These are phyloP conservation scores for Rattus norvegicus DNA, from an alignment of 2,113 vertebrate genomes.

Conservation along the genomic window DNA sequence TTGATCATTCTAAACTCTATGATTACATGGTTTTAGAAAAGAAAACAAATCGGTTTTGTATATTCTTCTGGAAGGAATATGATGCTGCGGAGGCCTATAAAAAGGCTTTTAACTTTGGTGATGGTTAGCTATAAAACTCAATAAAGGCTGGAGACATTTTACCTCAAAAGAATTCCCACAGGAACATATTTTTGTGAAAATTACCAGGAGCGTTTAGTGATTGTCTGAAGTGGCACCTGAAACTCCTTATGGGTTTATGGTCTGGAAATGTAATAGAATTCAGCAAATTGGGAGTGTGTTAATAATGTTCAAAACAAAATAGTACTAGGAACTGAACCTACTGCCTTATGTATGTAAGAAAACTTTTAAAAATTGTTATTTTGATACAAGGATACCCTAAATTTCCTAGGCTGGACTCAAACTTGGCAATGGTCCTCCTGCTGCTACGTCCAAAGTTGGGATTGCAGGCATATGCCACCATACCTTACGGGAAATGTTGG, in stretches of 20 bases:
- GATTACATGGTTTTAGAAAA: constrained; percentile 43
- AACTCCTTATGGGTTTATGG: not conserved
- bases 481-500: not conserved
- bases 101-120: constrained; percentile 39
- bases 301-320: constrained; percentile 28
- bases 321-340: not conserved
- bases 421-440: not conserved
- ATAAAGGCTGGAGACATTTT: constrained; percentile 20
- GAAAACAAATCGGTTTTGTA: constrained; percentile 38
- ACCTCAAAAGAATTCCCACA: constrained; percentile 46
- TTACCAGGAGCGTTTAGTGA: constrained; percentile 27
- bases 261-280: constrained; percentile 55
- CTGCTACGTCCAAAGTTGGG: not conserved
- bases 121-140: not conserved
- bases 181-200: not conserved
- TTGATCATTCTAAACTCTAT: not conserved
- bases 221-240: not conserved
- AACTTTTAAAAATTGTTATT: not conserved
- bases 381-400: not conserved
- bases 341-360: no score
- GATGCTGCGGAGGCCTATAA: not conserved
- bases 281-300: not conserved
- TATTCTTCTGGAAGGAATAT: not conserved
- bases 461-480: not conserved
- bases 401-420: not conserved